Evolutionary conservation across 2,113 vertebrate genomes (phyloP).

Genomic region (Pseudorhombus dupliciocellatus): DNA sequence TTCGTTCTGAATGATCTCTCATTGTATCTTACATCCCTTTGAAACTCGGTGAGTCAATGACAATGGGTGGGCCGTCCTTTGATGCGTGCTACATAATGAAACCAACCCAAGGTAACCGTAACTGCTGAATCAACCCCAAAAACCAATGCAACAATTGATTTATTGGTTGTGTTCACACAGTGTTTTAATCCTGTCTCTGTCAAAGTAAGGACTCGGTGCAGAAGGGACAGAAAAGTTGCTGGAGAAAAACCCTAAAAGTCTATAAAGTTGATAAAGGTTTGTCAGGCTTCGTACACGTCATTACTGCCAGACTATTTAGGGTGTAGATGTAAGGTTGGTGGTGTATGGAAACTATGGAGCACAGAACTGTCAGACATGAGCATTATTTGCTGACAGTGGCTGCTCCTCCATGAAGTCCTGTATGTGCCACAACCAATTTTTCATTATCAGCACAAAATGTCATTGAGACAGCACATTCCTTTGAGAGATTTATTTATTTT

Average conservation of each 20-base stretch:
- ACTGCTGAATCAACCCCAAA: background rate
- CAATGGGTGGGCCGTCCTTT: background rate
- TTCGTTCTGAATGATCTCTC: background rate
- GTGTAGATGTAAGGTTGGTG: background rate
- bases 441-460: conserved; percentile 54
- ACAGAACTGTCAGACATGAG: background rate
- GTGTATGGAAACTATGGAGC: background rate
- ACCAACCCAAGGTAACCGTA: background rate
- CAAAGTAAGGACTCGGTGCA: background rate
- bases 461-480: conserved; percentile 39
- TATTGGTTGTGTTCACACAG: background rate
- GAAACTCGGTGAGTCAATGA: background rate
- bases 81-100: background rate
- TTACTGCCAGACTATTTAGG: background rate
- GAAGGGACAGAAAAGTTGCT: background rate
- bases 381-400: conserved; percentile 28
- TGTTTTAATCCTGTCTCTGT: background rate
- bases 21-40: background rate
- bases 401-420: conserved; percentile 22
- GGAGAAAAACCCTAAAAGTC: background rate
- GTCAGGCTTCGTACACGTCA: background rate
- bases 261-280: conserved; percentile 1
- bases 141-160: background rate
- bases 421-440: conserved; percentile 26
- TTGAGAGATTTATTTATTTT: conserved; percentile 46